Conservation (phyloP, 2,888 invertebrate genomes). For the Sesamia inferens region DNA sequence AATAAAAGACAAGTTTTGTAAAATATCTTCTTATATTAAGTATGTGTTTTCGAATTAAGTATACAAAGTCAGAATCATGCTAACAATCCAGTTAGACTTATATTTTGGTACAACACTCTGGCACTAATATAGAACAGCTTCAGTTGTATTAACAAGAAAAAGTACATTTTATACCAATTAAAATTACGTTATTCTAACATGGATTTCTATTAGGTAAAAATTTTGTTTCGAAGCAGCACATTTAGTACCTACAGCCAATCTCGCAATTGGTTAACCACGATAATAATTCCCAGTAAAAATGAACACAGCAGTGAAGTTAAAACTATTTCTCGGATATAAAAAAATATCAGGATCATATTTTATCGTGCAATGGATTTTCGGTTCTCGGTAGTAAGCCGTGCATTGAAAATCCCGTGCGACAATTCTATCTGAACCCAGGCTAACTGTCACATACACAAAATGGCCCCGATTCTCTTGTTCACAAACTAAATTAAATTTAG, state of each 20-base stretch:
- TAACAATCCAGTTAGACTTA: conserved; percentile 62
- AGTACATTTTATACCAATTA: conserved; percentile 9
- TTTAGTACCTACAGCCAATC: not conserved
- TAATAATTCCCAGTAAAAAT: not conserved
- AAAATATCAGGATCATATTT: no score
- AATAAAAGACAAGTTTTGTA: conserved; percentile 58
- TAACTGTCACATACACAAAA: not conserved
- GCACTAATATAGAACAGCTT: conserved; percentile 56
- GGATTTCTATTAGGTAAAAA: not conserved
- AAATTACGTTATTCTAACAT: not conserved
- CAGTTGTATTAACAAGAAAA: not conserved
- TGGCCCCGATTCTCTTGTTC: no score
- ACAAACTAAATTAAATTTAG: no score
- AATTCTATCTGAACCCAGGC: not conserved
- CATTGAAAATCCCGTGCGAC: not conserved
- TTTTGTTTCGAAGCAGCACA: not conserved
- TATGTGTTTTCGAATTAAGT: conserved; percentile 75
- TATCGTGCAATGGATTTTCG: not conserved
- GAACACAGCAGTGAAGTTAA: not conserved
- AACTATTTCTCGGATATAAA: not conserved
- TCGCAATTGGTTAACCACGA: not conserved
- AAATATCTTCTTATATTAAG: conserved; percentile 77
- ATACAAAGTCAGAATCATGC: conserved; percentile 68
- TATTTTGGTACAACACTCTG: conserved; percentile 71
- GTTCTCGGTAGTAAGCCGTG: not conserved